Base-by-base conservation (phyloP, 92 coral and sea anemone genomes). In the Palythoa heliodiscus region DNA sequence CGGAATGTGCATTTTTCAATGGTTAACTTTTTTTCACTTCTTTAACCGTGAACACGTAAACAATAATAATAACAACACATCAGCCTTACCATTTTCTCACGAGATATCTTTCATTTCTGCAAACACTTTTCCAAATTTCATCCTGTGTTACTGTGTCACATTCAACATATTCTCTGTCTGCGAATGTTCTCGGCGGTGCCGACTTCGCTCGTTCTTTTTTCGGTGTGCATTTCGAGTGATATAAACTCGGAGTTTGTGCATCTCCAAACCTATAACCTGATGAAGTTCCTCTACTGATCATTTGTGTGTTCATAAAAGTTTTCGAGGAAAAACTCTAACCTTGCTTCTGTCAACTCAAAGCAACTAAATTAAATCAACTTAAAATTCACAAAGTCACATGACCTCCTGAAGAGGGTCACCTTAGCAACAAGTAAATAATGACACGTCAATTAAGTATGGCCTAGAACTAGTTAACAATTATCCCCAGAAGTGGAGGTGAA, bases 81-180 rank as follows among this genome's bases (percentile, higher is more conserved):
- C 17, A 73, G 24, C n/a, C 94, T 82, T 88, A 95, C 98, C 98
- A 95, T 89, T 94, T 93, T 35, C 78, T 82, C 63, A 87, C 86
- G 86, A 92, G 95, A 77, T 74, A 87, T 63, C 87, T 87, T 70
- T 95, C 98, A 66, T 94, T 95, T 71, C 86, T 85, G 83, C 98
- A 95, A 43, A 92, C 91, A 92, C 84, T 87, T 85, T 92, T 94
- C 98, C 98, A 95, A 57, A 92, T 92, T 90, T 95, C 98, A 80
- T 95, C 98, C 48, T 89, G 93, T 11, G 91, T 87, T 4, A 97
- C 98, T 6, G 84, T 84, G 76, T 92, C 93, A 69, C 96, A 91
- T 82, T 91, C 93, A 25, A 92, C 92, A 70, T 91, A 95, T 48
- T 94, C 98, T 84, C 95, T 90, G 60, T 97, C 93, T 11, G 96